Base-by-base conservation (phyloP, 2,888 invertebrate species). In the Lithophane ornitopus region DNA sequence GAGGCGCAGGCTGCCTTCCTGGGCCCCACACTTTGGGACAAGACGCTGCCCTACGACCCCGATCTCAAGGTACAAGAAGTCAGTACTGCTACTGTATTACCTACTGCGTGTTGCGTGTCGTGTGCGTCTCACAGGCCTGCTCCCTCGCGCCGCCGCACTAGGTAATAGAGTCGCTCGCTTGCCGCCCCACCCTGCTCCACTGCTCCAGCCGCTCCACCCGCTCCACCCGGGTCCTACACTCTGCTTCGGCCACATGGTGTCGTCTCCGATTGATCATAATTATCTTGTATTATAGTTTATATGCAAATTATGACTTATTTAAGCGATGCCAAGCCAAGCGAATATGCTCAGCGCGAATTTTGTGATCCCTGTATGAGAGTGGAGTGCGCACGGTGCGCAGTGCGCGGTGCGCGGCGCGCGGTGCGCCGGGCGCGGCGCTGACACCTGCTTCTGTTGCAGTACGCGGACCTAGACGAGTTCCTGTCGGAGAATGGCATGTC, bases 401-500 rank as follows among this genome's bases (percentile, higher is more conserved):
- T 56, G 75, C 71, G 72, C 81, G n/a, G 26, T 61, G 71, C 76
- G 74, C 61, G 56, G 67, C 59, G 34, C 82, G 16, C 67, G n/a
- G 34, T 52, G 72, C 74, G 74, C 69, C n/a, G 63, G 63, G 69
- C 82, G 75, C 74, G 74, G 70, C 59, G 67, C 82, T 84, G 78
- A 82, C 75, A 74, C 75, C 85, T 80, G 85, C 81, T 84, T 86
- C 82, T 92, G 91, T 97, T 97, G 89, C 97, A 99, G 98, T 99
- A 99, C 96, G 99, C 99, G 97, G 99, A 99, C 97, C 97, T 99
- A 97, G 99, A 99, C 97, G 99, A 99, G 97, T 99, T 99, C 97
- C 97, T 99, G 92, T 98, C 98, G 92, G 99, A 99, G 97, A 99
- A 99, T 95, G 99, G 98, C 90, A 98, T 99, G 96, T 98, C 98